Evolutionary conservation across 2,888 invertebrate species (phyloP).

Genomic region (Orthonevra nobilis): DNA sequence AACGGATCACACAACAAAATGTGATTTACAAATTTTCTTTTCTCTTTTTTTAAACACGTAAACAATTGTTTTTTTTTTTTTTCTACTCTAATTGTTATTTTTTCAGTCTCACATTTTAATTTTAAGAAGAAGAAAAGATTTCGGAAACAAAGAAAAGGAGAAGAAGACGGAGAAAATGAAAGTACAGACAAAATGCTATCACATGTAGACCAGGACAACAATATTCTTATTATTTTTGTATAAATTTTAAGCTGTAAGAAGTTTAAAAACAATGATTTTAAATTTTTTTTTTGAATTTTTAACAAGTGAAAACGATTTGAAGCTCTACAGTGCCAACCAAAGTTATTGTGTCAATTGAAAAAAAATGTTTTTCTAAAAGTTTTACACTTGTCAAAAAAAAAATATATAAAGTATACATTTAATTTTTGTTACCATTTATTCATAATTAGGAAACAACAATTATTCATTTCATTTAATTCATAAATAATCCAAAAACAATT

Average conservation of each 20-base stretch:
- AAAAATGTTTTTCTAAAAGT: not conserved
- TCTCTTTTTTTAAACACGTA: not conserved
- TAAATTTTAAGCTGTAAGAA: not conserved
- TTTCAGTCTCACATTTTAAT: slow-evolving; percentile 58
- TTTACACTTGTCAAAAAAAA: too few relatives aligned
- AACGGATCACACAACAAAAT: not conserved
- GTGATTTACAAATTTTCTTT: not conserved
- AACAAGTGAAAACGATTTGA: too few relatives aligned
- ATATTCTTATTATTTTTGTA: too few relatives aligned
- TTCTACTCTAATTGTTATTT: slow-evolving; percentile 19
- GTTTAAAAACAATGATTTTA: too few relatives aligned
- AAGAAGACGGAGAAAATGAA: not conserved
- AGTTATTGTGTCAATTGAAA: slow-evolving; percentile 7
- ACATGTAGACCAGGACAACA: slow-evolving; percentile 50
- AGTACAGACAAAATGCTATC: slow-evolving; percentile 17
- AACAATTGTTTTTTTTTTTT: not conserved
- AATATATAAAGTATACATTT: slow-evolving; percentile 55
- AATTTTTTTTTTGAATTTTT: too few relatives aligned
- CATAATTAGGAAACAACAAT: slow-evolving; percentile 37
- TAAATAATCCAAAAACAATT: slow-evolving; percentile 32
- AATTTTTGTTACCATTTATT: slow-evolving; percentile 44
- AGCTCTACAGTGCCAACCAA: not conserved
- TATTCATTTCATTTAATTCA: slow-evolving; percentile 18
- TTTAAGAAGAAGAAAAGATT: not conserved
- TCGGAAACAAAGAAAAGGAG: not conserved